These are phyloP conservation scores for Dermolepida albohirtum DNA, from an alignment of 2,888 invertebrate species.

Conservation along the genomic window DNA sequence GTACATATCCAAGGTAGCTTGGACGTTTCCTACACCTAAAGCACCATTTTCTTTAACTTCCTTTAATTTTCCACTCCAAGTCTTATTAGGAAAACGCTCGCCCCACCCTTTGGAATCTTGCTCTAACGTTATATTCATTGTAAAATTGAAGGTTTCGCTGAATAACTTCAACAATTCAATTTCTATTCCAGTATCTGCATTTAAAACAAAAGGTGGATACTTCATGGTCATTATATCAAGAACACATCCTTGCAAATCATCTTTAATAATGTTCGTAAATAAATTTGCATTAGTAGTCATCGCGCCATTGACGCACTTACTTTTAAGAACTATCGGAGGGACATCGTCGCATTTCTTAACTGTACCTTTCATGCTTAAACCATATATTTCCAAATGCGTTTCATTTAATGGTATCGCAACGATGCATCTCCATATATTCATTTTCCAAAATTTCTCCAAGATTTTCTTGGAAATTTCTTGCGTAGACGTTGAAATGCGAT, in stretches of 20 bases:
- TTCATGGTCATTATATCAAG: conserved; percentile 48
- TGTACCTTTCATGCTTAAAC: conserved; percentile 39
- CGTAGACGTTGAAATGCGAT: conserved; percentile 38
- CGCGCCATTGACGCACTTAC: conserved; percentile 45
- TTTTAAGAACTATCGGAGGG: conserved; percentile 37
- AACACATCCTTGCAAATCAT: conserved; percentile 47
- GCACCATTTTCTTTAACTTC: conserved; percentile 63
- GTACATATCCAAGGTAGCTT: conserved; percentile 70
- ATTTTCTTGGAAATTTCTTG: conserved; percentile 25
- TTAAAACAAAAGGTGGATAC: conserved; percentile 54
- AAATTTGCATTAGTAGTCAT: conserved; percentile 26
- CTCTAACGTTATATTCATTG: conserved; percentile 57
- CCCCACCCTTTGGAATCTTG: conserved; percentile 66
- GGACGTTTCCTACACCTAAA: conserved; percentile 71
- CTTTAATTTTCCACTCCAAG: conserved; percentile 69
- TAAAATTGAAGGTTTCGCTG: conserved; percentile 49
- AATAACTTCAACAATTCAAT: conserved; percentile 49
- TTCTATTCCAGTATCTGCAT: conserved; percentile 50
- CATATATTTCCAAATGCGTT: conserved; percentile 44
- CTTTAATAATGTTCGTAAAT: conserved; percentile 29
- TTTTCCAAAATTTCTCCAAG: conserved; percentile 43
- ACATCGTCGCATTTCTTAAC: conserved; percentile 41
- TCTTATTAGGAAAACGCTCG: conserved; percentile 61
- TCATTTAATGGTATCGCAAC: conserved; percentile 44
- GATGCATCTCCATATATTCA: conserved; percentile 45